Conservation (phyloP, 1,140 invertebrate genomes). For the Diabrotica virgifera region DNA sequence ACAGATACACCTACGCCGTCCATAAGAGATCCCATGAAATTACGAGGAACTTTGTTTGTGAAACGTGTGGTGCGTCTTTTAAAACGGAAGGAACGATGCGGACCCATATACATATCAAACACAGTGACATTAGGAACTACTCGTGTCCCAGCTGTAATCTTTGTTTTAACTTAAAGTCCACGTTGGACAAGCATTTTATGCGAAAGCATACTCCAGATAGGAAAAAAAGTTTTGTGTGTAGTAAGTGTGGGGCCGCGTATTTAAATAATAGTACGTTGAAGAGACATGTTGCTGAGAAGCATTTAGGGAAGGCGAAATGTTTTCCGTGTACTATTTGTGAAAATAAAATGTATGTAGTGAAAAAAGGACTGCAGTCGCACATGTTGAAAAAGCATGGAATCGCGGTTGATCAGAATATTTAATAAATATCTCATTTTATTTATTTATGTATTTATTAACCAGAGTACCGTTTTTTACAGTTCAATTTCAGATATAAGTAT, state of each 20-base stretch:
- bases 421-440: too few relatives aligned
- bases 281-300: slow-evolving; percentile 31
- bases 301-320: slow-evolving; percentile 20
- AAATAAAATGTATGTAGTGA: slow-evolving; percentile 24
- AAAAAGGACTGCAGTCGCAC: slow-evolving; percentile 22
- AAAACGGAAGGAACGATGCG: slow-evolving; percentile 35
- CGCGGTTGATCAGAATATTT: background rate
- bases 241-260: slow-evolving; percentile 30
- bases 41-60: slow-evolving; percentile 33
- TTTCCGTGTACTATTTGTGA: slow-evolving; percentile 16
- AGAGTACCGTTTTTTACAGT: too few relatives aligned
- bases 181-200: slow-evolving; percentile 36
- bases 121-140: slow-evolving; percentile 35
- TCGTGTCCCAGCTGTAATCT: slow-evolving; percentile 38
- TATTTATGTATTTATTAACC: too few relatives aligned
- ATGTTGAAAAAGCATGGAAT: slow-evolving; percentile 20
- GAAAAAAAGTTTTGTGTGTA: slow-evolving; percentile 32
- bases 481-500: too few relatives aligned
- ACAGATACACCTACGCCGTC: slow-evolving; percentile 40
- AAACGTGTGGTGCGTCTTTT: slow-evolving; percentile 37
- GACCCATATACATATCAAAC: slow-evolving; percentile 36
- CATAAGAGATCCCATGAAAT: slow-evolving; percentile 51
- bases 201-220: slow-evolving; percentile 29
- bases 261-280: slow-evolving; percentile 34
- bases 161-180: slow-evolving; percentile 37